Evolutionary conservation across 1,140 invertebrate species (phyloP), one percentile per base, ranked within the genome.

Genomic region (Neoseiulus cucumeris): DNA sequence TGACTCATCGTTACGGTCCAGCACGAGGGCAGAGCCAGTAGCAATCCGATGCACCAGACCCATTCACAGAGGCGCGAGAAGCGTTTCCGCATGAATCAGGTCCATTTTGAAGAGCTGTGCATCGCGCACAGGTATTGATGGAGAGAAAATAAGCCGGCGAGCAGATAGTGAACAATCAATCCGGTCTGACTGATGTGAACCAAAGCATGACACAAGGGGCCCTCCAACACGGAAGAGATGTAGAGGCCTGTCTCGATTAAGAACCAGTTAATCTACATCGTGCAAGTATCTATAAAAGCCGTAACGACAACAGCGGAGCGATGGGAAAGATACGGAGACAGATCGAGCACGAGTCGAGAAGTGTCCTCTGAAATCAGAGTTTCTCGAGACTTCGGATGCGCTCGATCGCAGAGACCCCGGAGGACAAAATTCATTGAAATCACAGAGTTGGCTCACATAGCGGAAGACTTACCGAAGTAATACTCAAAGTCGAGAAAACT

Each of bases 71-170:
- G 51, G 22, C 51, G 51, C 14, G 14, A 25, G 22, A 59, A 59
- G 14, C 51, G 51, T 59, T 59, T 59, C 14, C 51, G 51, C 25
- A 59, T 29, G 51, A 59, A 59, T 20, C 51, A 20, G 1, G 51
- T 59, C 51, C 51, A 59, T 59, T 33, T 59, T 14, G 51, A 59
- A 6, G 51, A 59, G 51, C 51, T 33, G 51, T 59, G 51, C 12
- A 59, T 25, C 1, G 51, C 51, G 51, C 51, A 59, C 14, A 59
- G 51, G 22, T 59, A 59, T 25, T 59, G 51, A n/a, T 29, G 51
- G 2, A 33, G 33, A 6, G 51, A 25, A 59, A 59, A 59, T 14
- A 59, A 25, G 25, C 51, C 51, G 12, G 51, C 51, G 2, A 59
- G 33, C 12, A 59, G 33, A 33, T 20, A 59, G 9, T 59, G 51